Evolutionary conservation across 2,113 vertebrate species (phyloP), one percentile per base, ranked within the genome.

Genomic region (Tretioscincus oriximinensis): DNA sequence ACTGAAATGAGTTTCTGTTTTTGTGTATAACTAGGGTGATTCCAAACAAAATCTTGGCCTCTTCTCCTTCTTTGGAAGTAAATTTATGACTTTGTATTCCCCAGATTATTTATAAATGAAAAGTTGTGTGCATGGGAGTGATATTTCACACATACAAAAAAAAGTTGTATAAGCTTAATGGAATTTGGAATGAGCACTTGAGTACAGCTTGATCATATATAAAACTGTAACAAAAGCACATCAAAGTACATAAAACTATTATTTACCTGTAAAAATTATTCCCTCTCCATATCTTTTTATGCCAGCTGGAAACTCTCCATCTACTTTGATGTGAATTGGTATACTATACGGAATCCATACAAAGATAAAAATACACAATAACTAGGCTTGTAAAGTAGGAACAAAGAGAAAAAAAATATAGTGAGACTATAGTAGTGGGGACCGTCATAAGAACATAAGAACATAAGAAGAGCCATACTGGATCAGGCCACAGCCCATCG

Each of bases 291-390:
- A 9, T 16, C 14, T 29, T 1, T 26, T 0, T 1, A 4, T 80
- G 45, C 24, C 21, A 28, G 0, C 0, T 60, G 29, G 2, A 0
- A 0, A 3, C n/a, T 77, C 60, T 35, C n/a, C 54, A 58, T 65
- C 47, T 76, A 31, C 20, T 47, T 61, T 82, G 31, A 14, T 9
- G 0, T 1, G 28, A 73, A 45, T 67, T 41, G 29, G 12, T 31
- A 78, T 79, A 68, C 31, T 21, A 12, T 61, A 61, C 58, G 20
- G 2, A 61, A 61, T 61, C 18, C 20, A 51, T 61, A 61, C 5
- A 61, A 21, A 61, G 21, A 61, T 61, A 61, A 14, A 61, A 20
- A 22, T 18, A 61, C 58, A 61, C 16, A 58, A 18, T 58, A 16
- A 18, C 24, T 26, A 63, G 1, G 7, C 22, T 63, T 24, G 22